Percentiles rank a stretch among this genome's conserved stretches.
Conservation (phyloP, 1,140 invertebrate genomes). For the Periplaneta americana region DNA sequence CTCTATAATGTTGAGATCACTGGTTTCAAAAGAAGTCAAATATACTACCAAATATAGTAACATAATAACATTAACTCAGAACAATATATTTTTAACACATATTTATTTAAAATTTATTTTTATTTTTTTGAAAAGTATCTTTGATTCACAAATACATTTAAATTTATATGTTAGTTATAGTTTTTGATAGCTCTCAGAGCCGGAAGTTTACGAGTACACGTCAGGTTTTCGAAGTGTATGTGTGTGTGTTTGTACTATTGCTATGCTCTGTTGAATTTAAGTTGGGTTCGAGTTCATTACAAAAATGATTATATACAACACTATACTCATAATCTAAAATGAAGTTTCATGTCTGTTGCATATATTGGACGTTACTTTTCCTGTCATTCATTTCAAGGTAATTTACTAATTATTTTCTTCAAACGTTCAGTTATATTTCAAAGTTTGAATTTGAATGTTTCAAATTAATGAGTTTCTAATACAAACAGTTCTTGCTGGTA, state of each 20-base stretch:
- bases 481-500: too few relatives aligned
- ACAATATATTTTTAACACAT: neutral
- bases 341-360: constrained; percentile 5
- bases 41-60: too few relatives aligned
- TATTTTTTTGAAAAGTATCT: neutral
- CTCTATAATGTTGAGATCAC: too few relatives aligned
- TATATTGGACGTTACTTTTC: constrained; percentile 4
- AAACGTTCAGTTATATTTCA: too few relatives aligned
- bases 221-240: neutral
- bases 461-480: too few relatives aligned
- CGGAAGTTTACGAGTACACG: constrained; percentile 5
- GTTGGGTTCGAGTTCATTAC: neutral
- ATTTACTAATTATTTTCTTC: neutral
- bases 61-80: too few relatives aligned
- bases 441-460: too few relatives aligned
- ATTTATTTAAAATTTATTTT: neutral
- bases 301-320: neutral
- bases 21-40: too few relatives aligned
- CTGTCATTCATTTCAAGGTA: constrained; percentile 4
- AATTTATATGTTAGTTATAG: neutral
- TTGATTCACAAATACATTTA: neutral
- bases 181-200: neutral
- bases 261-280: neutral
- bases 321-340: neutral
- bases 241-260: neutral